Evolutionary conservation across 2,888 invertebrate genomes (phyloP).

Genomic region (Molanna angustata): DNA sequence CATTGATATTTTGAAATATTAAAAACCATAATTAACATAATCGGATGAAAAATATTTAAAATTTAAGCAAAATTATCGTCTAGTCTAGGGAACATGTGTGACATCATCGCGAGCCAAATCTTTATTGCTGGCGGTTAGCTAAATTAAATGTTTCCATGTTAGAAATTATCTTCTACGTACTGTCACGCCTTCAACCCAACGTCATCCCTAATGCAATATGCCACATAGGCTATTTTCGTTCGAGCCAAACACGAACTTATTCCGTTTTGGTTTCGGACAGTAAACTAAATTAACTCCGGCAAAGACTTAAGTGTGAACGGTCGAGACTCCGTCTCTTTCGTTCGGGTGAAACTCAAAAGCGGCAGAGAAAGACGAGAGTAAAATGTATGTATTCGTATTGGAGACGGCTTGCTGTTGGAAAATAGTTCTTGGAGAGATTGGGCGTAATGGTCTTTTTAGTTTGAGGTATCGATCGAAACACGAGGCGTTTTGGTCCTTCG

Average conservation of each 20-base stretch:
- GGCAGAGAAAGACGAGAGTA: not conserved
- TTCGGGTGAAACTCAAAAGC: not conserved
- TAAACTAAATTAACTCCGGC: slow-evolving; percentile 7
- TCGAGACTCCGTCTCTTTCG: not conserved
- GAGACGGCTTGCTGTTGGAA: no score
- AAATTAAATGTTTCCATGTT: slow-evolving; percentile 28
- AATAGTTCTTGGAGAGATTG: no score
- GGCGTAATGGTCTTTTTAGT: no score
- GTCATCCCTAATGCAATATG: no score
- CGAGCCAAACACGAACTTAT: no score
- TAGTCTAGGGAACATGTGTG: not conserved
- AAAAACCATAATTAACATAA: no score
- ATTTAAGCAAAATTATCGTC: no score
- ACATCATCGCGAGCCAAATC: slow-evolving; percentile 26
- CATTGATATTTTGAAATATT: no score
- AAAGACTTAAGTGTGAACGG: not conserved
- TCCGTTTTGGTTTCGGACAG: not conserved
- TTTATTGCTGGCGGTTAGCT: slow-evolving; percentile 32
- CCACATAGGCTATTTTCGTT: no score
- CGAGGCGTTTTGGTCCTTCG: not conserved
- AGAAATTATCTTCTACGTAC: not conserved
- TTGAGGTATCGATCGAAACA: not conserved
- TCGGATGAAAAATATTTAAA: no score
- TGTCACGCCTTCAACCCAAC: not conserved
- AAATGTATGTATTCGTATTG: no score